Base-by-base conservation (phyloP, 2,797 vertebrate species). In the Diplodus puntazzo region DNA sequence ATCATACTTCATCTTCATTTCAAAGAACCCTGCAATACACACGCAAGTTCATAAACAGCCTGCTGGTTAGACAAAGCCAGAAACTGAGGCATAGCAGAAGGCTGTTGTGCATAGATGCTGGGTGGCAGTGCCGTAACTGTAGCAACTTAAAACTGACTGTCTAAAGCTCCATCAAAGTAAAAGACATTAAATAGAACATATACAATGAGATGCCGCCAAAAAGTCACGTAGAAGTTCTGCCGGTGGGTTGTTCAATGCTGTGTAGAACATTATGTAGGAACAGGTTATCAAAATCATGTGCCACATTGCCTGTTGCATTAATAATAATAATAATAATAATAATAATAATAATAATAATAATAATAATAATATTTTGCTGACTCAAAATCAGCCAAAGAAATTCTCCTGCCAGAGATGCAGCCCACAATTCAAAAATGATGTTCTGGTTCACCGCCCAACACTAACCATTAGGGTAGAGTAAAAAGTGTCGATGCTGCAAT, bases 1-100 rank as follows among this genome's bases (percentile, higher is more conserved):
- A 0, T 99, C 98, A 0, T 99, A 99, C 53, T 97, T 99, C 98
- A 98, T 98, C 93, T 99, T 99, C 97, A 99, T 99, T 89, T 98
- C 98, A 18, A 99, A 99, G 92, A 98, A 97, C 64, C 98, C 98
- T 99, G 90, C 0, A 2, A 34, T 7, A 59, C 11, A 45, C 23
- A 52, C 2, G 39, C 10, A 39, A 23, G 52, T 18, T 43, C 4
- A 64, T 34, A 17, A 16, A 52, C 48, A 16, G 27, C 3, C 30
- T 48, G 57, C 43, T 52, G 80, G 54, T 7, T 42, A 49, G n/a
- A 65, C 30, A 53, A 30, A 30, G 9, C 30, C n/a, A 46, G 75
- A 86, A 63, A 10, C 23, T 52, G 23, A 62, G 34, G 21, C 58
- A 65, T 55, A 72, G 70, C 71, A 66, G 52, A 73, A 55, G 10